Conservation (phyloP, 2,888 invertebrate genomes). For the Euclidia mi region DNA sequence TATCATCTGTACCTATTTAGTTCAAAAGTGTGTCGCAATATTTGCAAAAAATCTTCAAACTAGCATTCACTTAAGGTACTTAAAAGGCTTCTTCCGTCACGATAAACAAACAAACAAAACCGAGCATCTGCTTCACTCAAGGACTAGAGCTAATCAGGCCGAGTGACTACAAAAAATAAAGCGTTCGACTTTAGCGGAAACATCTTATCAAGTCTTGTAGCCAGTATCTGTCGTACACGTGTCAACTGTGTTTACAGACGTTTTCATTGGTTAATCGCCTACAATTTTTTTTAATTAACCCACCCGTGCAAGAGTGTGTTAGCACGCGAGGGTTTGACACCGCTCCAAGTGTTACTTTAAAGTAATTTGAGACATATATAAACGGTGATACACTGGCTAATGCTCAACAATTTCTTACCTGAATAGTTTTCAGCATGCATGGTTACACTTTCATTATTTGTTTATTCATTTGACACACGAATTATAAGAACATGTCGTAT, state of each 20-base stretch:
- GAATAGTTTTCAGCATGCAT: slow-evolving; percentile 3
- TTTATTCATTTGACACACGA: no score
- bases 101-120: slow-evolving; percentile 67
- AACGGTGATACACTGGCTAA: background rate
- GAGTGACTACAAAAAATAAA: slow-evolving; percentile 64
- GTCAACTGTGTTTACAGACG: slow-evolving; percentile 78
- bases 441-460: background rate
- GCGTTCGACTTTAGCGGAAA: slow-evolving; percentile 72
- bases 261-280: slow-evolving; percentile 72
- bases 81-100: slow-evolving; percentile 25
- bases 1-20: no score
- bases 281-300: slow-evolving; percentile 64
- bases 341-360: slow-evolving; percentile 30
- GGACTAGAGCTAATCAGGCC: slow-evolving; percentile 63
- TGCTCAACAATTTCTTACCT: background rate
- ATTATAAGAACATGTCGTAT: no score
- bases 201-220: slow-evolving; percentile 72
- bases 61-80: slow-evolving; percentile 9
- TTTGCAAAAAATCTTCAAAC: slow-evolving; percentile 4
- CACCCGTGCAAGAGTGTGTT: slow-evolving; percentile 41
- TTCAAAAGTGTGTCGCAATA: background rate
- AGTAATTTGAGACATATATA: slow-evolving; percentile 13
- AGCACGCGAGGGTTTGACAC: slow-evolving; percentile 60
- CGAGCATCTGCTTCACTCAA: slow-evolving; percentile 53
- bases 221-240: slow-evolving; percentile 78